Base-by-base conservation (phyloP, 2,888 invertebrate species). In the Melipona beecheii region DNA sequence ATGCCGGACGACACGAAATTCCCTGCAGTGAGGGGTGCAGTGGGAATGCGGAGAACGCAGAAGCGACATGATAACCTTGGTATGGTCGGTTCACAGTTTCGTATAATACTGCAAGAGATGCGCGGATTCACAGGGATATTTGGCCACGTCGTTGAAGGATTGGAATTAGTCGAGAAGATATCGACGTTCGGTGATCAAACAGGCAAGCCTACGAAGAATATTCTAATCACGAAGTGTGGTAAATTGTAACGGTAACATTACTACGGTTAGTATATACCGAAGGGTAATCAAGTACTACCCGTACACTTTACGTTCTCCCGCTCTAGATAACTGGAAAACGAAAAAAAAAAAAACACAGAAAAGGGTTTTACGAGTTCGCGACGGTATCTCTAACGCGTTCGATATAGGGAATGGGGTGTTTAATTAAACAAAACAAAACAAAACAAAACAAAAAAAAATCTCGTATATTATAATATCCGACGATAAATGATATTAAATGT, bases 61-160 rank as follows among this genome's bases (percentile, higher is more conserved):
- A 97, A 97, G 93, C 96, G 97, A 50, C 97, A 97, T 95, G 97
- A 97, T 93, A 97, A 97, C 91, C 95, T 97, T 90, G 97, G 97
- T 72, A 96, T 97, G 95, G 97, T 97, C n/a, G 97, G 97, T 43
- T 97, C 97, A 80, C 97, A 97, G 94, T 98, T 97, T 95, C 96
- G 97, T 87, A 96, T 97, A 87, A 97, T 97, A 90, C 95, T 97
- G 91, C 97, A 97, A 89, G 97, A 97, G 93, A 97, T 97, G 97
- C 96, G 97, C 85, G 97, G 97, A 65, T 97, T 97, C 94, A 97
- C 97, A 9, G 97, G 97, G 64, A 97, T 97, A 87, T 97, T 98
- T 93, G 97, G 97, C 56, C 96, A 96, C 94, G 97, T 98, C 21
- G 96, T 97, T 89, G 97, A 97, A 91, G 97, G 97, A 27, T 95